A percentile compares a stretch with the other conserved stretches of the same genome.
Evolutionary conservation across 92 coral and sea anemone genomes (phyloP).

Genomic region (Phenganax subtilis): DNA sequence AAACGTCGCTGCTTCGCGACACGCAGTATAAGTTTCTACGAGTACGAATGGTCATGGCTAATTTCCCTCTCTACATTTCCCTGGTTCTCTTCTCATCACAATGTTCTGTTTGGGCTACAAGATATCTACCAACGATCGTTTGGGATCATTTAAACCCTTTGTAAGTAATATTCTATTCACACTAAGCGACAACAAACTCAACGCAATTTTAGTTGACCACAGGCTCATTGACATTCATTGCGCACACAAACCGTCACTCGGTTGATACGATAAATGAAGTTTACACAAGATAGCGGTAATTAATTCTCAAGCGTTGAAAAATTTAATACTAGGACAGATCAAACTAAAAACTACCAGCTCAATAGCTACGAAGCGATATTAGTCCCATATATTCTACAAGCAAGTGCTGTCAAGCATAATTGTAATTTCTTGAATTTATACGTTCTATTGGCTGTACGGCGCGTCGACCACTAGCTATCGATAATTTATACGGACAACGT

Average conservation of each 20-base stretch:
- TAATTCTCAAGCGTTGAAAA: too few species aligned
- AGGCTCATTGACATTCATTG: neutral
- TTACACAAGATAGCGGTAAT: neutral
- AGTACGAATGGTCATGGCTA: neutral
- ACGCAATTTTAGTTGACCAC: neutral
- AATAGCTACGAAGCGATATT: too few species aligned
- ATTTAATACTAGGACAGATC: too few species aligned
- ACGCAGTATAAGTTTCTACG: neutral
- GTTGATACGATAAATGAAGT: neutral
- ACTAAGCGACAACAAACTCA: neutral
- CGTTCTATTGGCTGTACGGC: too few species aligned
- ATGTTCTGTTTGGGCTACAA: constrained; percentile 13
- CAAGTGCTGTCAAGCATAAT: too few species aligned
- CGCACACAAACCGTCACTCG: constrained; percentile 14
- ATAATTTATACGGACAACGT: neutral
- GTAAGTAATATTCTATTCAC: constrained; percentile 25
- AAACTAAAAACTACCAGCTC: too few species aligned
- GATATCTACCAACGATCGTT: constrained; percentile 23
- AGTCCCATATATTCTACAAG: too few species aligned
- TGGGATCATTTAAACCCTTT: constrained; percentile 36
- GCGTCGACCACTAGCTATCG: neutral
- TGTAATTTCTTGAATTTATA: too few species aligned
- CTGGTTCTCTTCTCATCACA: neutral
- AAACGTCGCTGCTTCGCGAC: neutral
- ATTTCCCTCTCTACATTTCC: neutral